These are phyloP conservation scores for Caenorhabditis sp. DNA, from an alignment of 2,888 invertebrate species.

Conservation along the genomic window DNA sequence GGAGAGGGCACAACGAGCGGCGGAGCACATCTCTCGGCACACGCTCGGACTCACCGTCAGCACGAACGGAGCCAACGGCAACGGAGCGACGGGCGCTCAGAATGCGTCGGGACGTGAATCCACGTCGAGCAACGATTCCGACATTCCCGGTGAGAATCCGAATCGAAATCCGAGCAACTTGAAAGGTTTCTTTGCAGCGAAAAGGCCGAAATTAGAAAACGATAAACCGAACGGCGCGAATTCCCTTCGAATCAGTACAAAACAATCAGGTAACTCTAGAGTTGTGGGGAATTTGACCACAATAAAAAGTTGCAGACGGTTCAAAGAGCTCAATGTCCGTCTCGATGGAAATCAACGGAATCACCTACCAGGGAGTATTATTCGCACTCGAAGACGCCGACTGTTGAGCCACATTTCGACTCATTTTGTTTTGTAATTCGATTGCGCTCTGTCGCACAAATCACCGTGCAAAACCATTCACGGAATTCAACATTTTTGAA, in stretches of 20 bases:
- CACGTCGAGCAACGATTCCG: slow-evolving; percentile 68
- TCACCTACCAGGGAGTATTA: slow-evolving; percentile 86
- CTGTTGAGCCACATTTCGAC: neutral
- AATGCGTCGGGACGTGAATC: slow-evolving; percentile 67
- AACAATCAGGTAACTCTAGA: slow-evolving; percentile 26
- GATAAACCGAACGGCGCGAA: slow-evolving; percentile 29
- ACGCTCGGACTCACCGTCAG: slow-evolving; percentile 43
- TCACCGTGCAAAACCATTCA: too few species aligned
- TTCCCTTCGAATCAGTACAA: slow-evolving; percentile 40
- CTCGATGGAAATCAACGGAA: slow-evolving; percentile 95
- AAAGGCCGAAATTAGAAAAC: slow-evolving; percentile 26
- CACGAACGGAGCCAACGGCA: slow-evolving; percentile 12
- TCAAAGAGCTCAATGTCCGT: slow-evolving; percentile 86
- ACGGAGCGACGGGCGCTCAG: slow-evolving; percentile 14
- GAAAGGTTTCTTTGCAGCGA: slow-evolving; percentile 20
- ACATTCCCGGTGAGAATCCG: slow-evolving; percentile 45
- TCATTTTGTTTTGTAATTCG: neutral
- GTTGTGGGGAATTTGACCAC: too few species aligned
- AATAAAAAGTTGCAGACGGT: slow-evolving; percentile 60
- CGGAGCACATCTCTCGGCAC: slow-evolving; percentile 66
- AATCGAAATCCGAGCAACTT: neutral
- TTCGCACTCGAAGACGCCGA: slow-evolving; percentile 50
- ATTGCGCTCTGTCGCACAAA: too few species aligned
- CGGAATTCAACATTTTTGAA: too few species aligned
- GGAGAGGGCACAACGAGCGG: slow-evolving; percentile 72